A percentile compares a stretch with the other conserved stretches of the same genome.
Conservation (phyloP, 2,113 vertebrate genomes). For the Casuarius casuarius region DNA sequence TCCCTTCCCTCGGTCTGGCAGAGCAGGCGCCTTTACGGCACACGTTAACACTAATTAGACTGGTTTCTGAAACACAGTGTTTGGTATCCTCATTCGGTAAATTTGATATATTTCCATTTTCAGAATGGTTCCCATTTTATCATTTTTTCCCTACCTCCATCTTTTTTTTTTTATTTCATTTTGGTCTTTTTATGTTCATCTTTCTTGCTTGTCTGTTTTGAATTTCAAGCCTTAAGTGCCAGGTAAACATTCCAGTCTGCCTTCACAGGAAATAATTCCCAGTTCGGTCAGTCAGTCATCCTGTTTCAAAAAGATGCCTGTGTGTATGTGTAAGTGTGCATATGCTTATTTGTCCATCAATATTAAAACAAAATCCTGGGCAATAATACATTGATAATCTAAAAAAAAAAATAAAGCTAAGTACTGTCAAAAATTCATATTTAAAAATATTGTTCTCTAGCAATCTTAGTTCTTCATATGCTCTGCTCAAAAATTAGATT, state of each 20-base stretch:
- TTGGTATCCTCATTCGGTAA: constrained; percentile 2
- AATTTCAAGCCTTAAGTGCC: constrained; percentile 68
- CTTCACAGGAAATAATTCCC: constrained; percentile 46
- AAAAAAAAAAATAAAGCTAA: neutral
- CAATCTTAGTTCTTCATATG: constrained; percentile 51
- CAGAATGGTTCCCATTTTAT: constrained; percentile 21
- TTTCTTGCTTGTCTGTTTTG: constrained; percentile 62
- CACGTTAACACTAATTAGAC: neutral
- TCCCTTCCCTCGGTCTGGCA: constrained; percentile 67
- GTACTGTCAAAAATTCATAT: constrained; percentile 26
- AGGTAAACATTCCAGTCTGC: constrained; percentile 65
- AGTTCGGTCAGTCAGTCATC: constrained; percentile 50
- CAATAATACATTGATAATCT: constrained; percentile 54
- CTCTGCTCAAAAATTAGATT: constrained; percentile 65
- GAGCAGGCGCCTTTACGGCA: constrained; percentile 57
- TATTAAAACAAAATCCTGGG: constrained; percentile 56
- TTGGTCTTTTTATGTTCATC: neutral
- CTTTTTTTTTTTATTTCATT: neutral
- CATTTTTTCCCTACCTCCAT: constrained; percentile 41
- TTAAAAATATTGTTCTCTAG: constrained; percentile 37
- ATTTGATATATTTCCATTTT: constrained; percentile 63
- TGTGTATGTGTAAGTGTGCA: constrained; percentile 39
- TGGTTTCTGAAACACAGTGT: constrained; percentile 39
- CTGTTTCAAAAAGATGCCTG: constrained; percentile 47
- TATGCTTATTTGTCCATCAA: constrained; percentile 59